Evolutionary conservation across 1,140 invertebrate genomes (phyloP).

Genomic region (Lasioglossum albipes): DNA sequence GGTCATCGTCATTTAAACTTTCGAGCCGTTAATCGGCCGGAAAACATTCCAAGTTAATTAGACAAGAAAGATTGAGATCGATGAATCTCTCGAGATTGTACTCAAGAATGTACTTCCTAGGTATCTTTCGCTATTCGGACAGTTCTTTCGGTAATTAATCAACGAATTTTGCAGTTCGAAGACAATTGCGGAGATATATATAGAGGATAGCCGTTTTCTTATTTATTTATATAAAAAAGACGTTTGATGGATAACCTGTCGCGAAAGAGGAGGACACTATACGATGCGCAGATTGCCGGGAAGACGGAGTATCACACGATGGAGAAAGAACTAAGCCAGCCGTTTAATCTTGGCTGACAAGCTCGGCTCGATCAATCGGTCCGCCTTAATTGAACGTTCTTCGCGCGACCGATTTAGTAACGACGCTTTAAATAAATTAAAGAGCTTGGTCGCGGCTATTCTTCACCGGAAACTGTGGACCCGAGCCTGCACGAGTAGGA

Average conservation of each 20-base stretch:
- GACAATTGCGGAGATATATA: background rate
- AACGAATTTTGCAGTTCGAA: background rate
- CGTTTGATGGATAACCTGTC: slow-evolving; percentile 8
- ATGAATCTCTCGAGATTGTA: background rate
- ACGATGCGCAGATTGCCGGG: background rate
- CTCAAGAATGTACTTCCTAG: background rate
- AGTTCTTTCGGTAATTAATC: too few species aligned
- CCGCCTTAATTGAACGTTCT: background rate
- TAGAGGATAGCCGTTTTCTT: background rate
- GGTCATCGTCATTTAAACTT: too few species aligned
- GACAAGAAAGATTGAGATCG: too few species aligned
- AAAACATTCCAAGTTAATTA: too few species aligned
- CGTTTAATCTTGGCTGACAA: background rate
- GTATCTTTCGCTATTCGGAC: too few species aligned
- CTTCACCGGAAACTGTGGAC: too few species aligned
- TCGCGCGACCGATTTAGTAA: background rate
- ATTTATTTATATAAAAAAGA: background rate
- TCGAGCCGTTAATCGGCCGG: too few species aligned
- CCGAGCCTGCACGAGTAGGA: too few species aligned
- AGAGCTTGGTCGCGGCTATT: background rate
- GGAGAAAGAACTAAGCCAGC: background rate
- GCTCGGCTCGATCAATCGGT: background rate
- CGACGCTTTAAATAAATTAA: slow-evolving; percentile 2
- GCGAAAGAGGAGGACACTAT: background rate
- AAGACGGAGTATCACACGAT: background rate